Base-by-base conservation (phyloP, 2,888 invertebrate genomes). In the Phortica magna region DNA sequence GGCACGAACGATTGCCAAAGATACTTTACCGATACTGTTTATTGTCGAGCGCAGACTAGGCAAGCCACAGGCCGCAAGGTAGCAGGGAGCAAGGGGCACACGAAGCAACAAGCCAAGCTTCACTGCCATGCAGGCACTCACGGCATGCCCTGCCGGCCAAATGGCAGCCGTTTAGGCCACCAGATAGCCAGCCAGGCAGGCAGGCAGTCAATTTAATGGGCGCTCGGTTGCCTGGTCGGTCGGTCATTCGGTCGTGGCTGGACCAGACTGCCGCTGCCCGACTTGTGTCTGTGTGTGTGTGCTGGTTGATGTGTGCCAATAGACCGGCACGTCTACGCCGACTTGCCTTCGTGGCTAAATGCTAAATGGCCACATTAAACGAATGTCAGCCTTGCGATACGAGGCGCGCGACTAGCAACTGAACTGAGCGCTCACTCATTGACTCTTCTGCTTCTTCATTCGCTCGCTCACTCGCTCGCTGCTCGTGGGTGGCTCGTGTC, bases 321-420 rank as follows among this genome's bases (percentile, higher is more conserved):
- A 31, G 31, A 31, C 31, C 31, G 5, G 31, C 31, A 31, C 5
- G 31, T 31, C 31, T 31, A 31, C 31, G 31, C 31, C 5, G 31
- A 31, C 31, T 31, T 31, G 48, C 80, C 78, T 77, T 42, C 42
- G 42, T 67, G 67, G 67, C 42, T 67, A 67, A 67, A 67, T 67
- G 76, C 78, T 75, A 79, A 85, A 84, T 80, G 82, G 78, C 75
- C 80, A 74, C 78, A 81, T 84, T 80, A 77, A 77, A 77, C 76
- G 72, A 68, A 67, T n/a, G 14, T 67, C 67, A 67, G 67, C 67
- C 42, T 39, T 42, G 67, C 48, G 48, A 48, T 48, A 14, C 9
- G 10, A 14, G 7, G 7, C 73, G 65, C 64, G 64, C 75, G 43
- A 71, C 71, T 48, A 9, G 7, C 48, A 48, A 48, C 31, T 31